phyloP scores from a whole-genome alignment of 1,140 invertebrate genomes.

The Hyposmocoma kahamanoa region DNA sequence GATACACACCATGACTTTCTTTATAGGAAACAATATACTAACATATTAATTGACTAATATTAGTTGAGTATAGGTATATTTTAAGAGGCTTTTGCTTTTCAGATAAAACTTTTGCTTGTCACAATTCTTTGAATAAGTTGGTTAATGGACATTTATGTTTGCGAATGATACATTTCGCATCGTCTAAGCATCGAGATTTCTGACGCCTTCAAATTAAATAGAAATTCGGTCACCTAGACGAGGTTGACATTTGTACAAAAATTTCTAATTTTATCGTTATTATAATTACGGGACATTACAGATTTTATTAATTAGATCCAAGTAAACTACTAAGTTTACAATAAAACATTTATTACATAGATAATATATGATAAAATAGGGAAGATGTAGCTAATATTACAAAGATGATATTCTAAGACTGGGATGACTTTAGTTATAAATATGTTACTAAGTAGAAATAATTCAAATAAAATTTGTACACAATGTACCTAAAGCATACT shows the following conservation, averaged over 20 bases:
- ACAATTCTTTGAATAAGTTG: too few species aligned
- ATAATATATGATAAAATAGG: conserved; percentile 63
- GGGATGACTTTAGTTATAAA: conserved; percentile 38
- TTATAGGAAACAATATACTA: background rate
- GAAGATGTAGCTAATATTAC: conserved; percentile 52
- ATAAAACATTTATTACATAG: conserved; percentile 67
- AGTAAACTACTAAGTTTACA: conserved; percentile 65
- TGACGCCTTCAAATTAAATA: conserved; percentile 47
- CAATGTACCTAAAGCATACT: conserved; percentile 18
- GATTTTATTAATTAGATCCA: conserved; percentile 56
- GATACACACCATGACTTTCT: background rate
- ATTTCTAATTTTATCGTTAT: conserved; percentile 50
- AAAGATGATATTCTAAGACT: conserved; percentile 52
- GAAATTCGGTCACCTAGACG: conserved; percentile 72
- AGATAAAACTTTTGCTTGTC: conserved; percentile 20
- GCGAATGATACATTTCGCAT: too few species aligned
- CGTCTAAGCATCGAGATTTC: conserved; percentile 20
- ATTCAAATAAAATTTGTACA: background rate
- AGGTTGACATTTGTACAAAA: conserved; percentile 69
- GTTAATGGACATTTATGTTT: too few species aligned
- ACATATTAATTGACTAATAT: background rate
- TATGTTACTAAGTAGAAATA: background rate
- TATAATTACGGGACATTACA: conserved; percentile 59
- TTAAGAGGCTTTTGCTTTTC: conserved; percentile 27
- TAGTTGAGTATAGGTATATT: background rate